These are phyloP conservation scores for Numida meleagris DNA, from an alignment of 2,113 vertebrate species.

Conservation along the genomic window DNA sequence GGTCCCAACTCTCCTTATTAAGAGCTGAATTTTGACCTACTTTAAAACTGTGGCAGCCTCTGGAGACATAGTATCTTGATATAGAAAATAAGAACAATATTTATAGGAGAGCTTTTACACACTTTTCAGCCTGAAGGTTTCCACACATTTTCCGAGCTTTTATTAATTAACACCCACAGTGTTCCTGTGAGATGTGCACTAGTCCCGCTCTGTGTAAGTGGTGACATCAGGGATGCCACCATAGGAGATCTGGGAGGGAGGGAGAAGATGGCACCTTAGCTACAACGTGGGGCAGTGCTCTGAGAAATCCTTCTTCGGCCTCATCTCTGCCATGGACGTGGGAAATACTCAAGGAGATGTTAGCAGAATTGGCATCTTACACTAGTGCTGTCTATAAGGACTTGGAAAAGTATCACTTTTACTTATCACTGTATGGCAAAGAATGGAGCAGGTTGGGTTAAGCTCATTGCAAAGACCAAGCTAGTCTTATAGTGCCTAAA, in stretches of 20 bases:
- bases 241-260: background rate
- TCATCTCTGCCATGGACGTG: accelerated
- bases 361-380: background rate
- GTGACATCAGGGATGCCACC: background rate
- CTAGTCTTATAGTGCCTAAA: background rate
- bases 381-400: background rate
- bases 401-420: background rate
- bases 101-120: background rate
- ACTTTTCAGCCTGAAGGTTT: slow-evolving; percentile 26
- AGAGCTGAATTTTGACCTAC: slow-evolving; percentile 41
- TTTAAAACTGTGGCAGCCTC: slow-evolving; percentile 29
- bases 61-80: background rate
- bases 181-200: slow-evolving; percentile 1
- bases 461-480: background rate
- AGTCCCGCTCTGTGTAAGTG: background rate
- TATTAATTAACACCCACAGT: slow-evolving; percentile 38
- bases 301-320: background rate
- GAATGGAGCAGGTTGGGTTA: background rate
- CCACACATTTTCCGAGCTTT: background rate
- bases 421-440: background rate
- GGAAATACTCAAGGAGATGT: background rate
- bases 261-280: background rate
- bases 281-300: background rate
- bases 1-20: slow-evolving; percentile 33
- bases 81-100: slow-evolving; percentile 5